phyloP scores from a whole-genome alignment of 1,140 invertebrate species.

The Nasonia longicornis region DNA sequence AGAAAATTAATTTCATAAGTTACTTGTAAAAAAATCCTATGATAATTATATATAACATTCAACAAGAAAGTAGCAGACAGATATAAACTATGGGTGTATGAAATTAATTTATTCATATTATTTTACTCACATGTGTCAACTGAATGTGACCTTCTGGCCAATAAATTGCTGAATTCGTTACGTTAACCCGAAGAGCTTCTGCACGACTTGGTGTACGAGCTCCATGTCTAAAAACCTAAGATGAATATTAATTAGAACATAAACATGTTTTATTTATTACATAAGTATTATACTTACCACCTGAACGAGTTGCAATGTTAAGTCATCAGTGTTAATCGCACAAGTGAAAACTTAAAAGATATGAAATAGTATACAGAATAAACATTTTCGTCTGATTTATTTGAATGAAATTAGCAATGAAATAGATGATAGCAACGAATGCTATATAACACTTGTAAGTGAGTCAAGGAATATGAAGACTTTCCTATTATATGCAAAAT shows the following conservation, averaged over 20 bases:
- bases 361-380: not conserved
- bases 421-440: too few species aligned
- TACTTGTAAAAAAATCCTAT: not conserved
- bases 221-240: slow-evolving; percentile 22
- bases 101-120: too few species aligned
- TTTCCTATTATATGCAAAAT: too few species aligned
- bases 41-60: not conserved
- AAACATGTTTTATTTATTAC: not conserved
- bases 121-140: slow-evolving; percentile 21
- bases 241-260: not conserved
- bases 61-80: too few species aligned
- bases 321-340: not conserved
- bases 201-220: not conserved
- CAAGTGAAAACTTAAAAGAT: not conserved
- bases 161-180: not conserved
- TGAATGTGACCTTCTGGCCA: not conserved
- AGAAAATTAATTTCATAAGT: too few species aligned
- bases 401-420: too few species aligned
- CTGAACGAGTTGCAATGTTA: slow-evolving; percentile 1
- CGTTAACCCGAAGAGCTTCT: not conserved
- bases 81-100: too few species aligned
- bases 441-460: too few species aligned
- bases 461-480: too few species aligned
- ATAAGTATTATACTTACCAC: not conserved
- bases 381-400: not conserved